Base-by-base conservation (phyloP, 2,797 vertebrate genomes). In the Carcharodon carcharias region DNA sequence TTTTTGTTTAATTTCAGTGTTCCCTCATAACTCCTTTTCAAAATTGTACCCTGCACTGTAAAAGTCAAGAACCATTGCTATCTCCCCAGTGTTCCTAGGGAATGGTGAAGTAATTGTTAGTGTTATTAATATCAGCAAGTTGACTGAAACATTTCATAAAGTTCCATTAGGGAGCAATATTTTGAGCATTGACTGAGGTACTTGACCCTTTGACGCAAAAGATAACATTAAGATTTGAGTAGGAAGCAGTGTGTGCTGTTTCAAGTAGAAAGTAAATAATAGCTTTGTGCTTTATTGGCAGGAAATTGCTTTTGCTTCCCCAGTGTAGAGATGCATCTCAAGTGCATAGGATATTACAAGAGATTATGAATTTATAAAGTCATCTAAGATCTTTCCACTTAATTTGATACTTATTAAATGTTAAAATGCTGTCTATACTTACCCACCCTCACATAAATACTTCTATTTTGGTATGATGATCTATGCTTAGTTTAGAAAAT, bases 181-280 rank as follows among this genome's bases (percentile, higher is more conserved):
- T 85, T 85, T 85, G 82, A 85, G 45, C 6, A 85, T 85, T 21
- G 45, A 85, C 21, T 85, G 82, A 85, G 1, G 23, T 50, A 50
- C 82, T 85, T 85, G 82, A 50, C 40, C 45, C 82, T 85, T 85
- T 85, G 45, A 50, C 2, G 45, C 82, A 85, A 50, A 45, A 85
- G 82, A 45, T 50, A 50, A 85, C 82, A 50, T 85, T 85, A 26
- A 85, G 45, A 85, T 85, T 85, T 85, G 82, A 85, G 45, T 50
- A 50, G 82, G 21, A 85, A 85, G 18, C 77, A 45, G n/a, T 82
- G 80, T 50, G 80, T 85, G 80, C 80, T 85, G 80, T 45, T 85
- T 85, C 80, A 85, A 85, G 40, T 85, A 85, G 80, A 85, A 85
- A 85, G 80, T 85, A 85, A 85, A 85, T 85, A n/a, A 85, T 50